Conservation (phyloP, 2,888 invertebrate species). For the Drosophila mercatorum region DNA sequence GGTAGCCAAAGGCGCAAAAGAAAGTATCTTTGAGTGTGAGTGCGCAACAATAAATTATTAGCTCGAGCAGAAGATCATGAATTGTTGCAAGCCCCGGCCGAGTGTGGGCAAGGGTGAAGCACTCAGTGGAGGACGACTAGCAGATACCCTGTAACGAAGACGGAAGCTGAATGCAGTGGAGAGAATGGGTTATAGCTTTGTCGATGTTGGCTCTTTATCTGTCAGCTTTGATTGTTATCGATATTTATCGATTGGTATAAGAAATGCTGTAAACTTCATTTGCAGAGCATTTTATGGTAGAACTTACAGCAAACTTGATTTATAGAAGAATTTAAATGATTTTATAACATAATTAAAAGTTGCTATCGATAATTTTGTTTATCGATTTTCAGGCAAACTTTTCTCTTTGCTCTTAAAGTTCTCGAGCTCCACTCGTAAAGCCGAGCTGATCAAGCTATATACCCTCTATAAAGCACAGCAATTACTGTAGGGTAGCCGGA, state of each 20-base stretch:
- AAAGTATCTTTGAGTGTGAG: constrained; percentile 65
- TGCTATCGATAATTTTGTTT: neutral
- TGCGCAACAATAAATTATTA: constrained; percentile 66
- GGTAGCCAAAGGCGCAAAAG: constrained; percentile 20
- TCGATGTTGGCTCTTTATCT: no score
- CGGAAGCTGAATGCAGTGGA: no score
- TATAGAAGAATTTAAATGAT: neutral
- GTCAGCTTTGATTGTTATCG: neutral
- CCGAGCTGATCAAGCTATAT: neutral
- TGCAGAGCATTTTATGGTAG: no score
- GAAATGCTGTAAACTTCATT: no score
- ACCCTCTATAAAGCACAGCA: neutral
- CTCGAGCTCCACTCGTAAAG: no score
- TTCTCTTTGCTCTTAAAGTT: no score
- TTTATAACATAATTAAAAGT: neutral
- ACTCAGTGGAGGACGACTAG: neutral
- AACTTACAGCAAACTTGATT: neutral
- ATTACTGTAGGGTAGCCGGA: neutral
- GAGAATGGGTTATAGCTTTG: no score
- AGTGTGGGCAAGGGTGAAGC: neutral
- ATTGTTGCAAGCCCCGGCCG: constrained; percentile 27
- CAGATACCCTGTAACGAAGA: neutral
- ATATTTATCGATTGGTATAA: neutral
- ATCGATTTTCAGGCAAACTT: no score
- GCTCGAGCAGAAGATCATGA: constrained; percentile 40